These are phyloP conservation scores for Phoxinus dragarum DNA, from an alignment of 2,797 vertebrate species.

Conservation along the genomic window DNA sequence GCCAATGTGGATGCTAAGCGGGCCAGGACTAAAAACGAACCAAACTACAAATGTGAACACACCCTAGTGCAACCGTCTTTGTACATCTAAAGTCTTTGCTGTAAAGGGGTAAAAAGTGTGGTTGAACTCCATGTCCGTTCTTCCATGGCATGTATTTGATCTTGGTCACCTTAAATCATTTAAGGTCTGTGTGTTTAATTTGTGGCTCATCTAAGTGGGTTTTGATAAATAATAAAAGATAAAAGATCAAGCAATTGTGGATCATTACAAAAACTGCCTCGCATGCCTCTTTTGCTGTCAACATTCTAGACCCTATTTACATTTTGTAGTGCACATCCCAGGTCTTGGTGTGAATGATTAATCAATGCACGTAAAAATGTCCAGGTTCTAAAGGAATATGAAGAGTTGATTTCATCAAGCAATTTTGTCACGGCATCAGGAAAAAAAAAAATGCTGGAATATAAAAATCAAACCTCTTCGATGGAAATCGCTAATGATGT, in stretches of 20 bases:
- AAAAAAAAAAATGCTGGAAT: neutral
- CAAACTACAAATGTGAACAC: no score
- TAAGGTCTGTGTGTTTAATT: neutral
- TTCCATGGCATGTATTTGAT: neutral
- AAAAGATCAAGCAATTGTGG: neutral
- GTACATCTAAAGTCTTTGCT: neutral
- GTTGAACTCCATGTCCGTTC: neutral
- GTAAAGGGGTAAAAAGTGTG: neutral
- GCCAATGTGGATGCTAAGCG: no score
- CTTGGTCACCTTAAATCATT: conserved; percentile 16
- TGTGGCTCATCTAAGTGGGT: neutral
- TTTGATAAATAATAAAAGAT: conserved; percentile 31
- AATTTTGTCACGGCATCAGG: neutral
- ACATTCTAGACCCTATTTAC: neutral
- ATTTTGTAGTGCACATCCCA: neutral
- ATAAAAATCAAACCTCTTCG: neutral
- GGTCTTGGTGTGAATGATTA: neutral
- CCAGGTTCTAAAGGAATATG: neutral
- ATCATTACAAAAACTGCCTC: neutral
- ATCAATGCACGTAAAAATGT: neutral
- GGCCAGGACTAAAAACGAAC: no score
- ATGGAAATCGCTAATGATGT: neutral
- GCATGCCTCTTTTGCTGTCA: neutral
- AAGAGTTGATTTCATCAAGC: neutral
- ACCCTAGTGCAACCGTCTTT: neutral